Percentiles rank a stretch among this genome's conserved stretches.
Evolutionary conservation across 2,797 vertebrate genomes (phyloP).

Genomic region (Aldrovandia affinis): DNA sequence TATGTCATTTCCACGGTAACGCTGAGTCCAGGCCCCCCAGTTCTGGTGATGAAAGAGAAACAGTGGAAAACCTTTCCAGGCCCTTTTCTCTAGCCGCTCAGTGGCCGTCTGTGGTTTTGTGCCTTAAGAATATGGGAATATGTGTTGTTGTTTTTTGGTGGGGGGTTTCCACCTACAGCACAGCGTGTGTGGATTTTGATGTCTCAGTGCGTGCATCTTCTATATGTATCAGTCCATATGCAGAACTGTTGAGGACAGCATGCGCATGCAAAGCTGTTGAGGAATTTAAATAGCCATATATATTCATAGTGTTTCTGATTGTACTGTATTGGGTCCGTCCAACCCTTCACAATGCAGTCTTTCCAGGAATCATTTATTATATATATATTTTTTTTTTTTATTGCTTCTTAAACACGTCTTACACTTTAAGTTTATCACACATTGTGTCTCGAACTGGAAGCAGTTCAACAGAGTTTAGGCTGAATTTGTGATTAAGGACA

Average conservation of each 20-base stretch:
- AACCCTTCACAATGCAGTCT: too few relatives aligned
- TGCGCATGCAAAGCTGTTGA: too few relatives aligned
- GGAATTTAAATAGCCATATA: neutral
- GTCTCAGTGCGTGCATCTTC: too few relatives aligned
- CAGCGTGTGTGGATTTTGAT: neutral
- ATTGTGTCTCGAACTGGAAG: neutral
- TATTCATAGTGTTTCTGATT: neutral
- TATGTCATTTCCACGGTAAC: conserved; percentile 13
- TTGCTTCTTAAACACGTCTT: neutral
- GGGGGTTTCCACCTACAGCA: neutral
- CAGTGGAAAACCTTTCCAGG: neutral
- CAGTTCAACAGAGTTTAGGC: neutral
- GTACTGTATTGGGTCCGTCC: neutral
- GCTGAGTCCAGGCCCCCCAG: neutral
- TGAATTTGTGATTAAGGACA: neutral
- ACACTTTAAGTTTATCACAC: neutral
- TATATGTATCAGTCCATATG: too few relatives aligned
- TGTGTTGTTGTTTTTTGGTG: neutral
- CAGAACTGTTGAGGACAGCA: too few relatives aligned
- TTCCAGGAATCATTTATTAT: too few relatives aligned
- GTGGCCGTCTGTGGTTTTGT: neutral
- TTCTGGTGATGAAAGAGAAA: neutral
- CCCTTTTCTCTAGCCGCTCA: neutral
- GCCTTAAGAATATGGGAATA: neutral
- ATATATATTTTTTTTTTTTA: too few relatives aligned